phyloP scores from a whole-genome alignment of 1,140 invertebrate species.

The Carposina sasakii region DNA sequence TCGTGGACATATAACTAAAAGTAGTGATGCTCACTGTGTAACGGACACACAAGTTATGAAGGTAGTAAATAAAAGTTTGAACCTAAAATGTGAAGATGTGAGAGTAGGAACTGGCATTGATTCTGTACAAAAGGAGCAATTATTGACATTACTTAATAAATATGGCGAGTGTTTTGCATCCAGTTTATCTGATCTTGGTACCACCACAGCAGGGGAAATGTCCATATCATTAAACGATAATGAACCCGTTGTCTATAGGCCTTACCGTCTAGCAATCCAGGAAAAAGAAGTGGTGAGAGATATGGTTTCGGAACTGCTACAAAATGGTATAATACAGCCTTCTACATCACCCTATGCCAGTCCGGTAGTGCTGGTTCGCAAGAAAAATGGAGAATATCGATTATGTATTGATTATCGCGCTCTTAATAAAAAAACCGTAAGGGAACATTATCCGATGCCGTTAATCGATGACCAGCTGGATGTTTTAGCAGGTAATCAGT shows the following conservation, averaged over 20 bases:
- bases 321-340: constrained; percentile 35
- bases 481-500: constrained; percentile 1
- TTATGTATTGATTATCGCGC: constrained; percentile 17
- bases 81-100: neutral
- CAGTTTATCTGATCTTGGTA: constrained; percentile 18
- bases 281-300: constrained; percentile 27
- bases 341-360: constrained; percentile 28
- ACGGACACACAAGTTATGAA: neutral
- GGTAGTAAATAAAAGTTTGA: neutral
- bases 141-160: constrained; percentile 6
- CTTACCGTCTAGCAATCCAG: constrained; percentile 18
- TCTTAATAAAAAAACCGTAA: constrained; percentile 9
- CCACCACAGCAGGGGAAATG: constrained; percentile 16
- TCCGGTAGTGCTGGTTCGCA: constrained; percentile 16
- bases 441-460: constrained; percentile 12
- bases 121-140: neutral
- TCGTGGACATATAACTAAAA: neutral
- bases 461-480: constrained; percentile 15
- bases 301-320: constrained; percentile 37
- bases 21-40: neutral
- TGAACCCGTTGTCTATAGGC: constrained; percentile 22
- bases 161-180: constrained; percentile 26
- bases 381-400: constrained; percentile 19
- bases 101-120: neutral
- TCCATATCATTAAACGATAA: constrained; percentile 20